Base-by-base conservation (phyloP, 2,797 vertebrate species). In the Emydoidea blandingii region DNA sequence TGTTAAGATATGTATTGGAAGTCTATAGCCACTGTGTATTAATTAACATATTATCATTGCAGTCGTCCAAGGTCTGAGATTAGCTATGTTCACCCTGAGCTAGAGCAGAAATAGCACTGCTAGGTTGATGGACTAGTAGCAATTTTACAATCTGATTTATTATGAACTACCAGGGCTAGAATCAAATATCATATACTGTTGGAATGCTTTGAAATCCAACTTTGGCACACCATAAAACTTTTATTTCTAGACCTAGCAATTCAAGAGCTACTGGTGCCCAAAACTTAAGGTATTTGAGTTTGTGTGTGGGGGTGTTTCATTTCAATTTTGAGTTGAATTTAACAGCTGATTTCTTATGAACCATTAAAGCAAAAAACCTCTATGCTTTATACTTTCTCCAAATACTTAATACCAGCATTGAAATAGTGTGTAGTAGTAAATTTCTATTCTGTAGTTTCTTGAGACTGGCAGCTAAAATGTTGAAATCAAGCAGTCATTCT, bases 51-150 rank as follows among this genome's bases (percentile, higher is more conserved):
- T 8, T 5, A 12, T 23, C 4, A 0, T 4, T 84, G 81, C 12
- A 54, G 16, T 62, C 18, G 6, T 37, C 50, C 37, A 12, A 29
- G 62, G 3, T 34, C 34, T 54, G 27, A 76, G 41, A 6, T 10
- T 49, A 54, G 25, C 62, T 52, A 34, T 31, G 18, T 68, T 86
- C 1, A 0, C 79, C 84, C 44, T 57, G 23, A 80, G 16, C 8
- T 74, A 3, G 62, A 81, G 25, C 18, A 15, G 23, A 5, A 0
- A 47, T 37, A 80, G 34, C 34, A 52, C 5, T 2, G 0, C 15
- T 21, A 68, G 74, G 37, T 47, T n/a, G 44, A 12, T 21, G 34
- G 2, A 2, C 23, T 53, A 50, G 4, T 94, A 54, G 79, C 74
- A 52, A 47, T 82, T 1, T 57, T 50, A n/a, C 74, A 44, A 12